Conservation (phyloP, 2,113 vertebrate species). For the Phylloscopus trochiloides region DNA sequence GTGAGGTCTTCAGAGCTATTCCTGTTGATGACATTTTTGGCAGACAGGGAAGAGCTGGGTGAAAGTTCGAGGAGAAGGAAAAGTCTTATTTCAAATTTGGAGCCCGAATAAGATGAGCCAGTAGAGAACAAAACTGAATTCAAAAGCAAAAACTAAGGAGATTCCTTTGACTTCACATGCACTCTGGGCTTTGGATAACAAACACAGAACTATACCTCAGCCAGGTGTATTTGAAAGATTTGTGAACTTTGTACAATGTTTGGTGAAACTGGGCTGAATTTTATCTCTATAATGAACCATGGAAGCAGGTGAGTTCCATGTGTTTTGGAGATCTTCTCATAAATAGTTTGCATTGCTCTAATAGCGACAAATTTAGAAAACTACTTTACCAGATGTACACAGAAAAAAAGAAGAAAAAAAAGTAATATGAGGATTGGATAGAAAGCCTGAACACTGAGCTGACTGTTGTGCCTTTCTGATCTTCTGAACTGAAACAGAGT, state of each 20-base stretch:
- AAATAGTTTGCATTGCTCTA: constrained; percentile 48
- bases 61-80: constrained; percentile 15
- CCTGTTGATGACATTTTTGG: constrained; percentile 21
- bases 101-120: not conserved
- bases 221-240: constrained; percentile 3
- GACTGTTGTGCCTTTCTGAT: not conserved
- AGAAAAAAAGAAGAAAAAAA: not conserved
- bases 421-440: constrained; percentile 36
- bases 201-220: not conserved
- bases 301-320: constrained; percentile 42
- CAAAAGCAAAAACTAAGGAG: not conserved
- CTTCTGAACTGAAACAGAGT: not conserved
- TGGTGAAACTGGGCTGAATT: constrained; percentile 15
- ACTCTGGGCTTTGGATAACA: not conserved
- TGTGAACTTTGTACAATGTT: not conserved
- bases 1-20: constrained; percentile 1
- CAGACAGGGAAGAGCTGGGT: not conserved
- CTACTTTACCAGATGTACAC: constrained; percentile 20
- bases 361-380: constrained; percentile 45
- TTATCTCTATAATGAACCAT: constrained; percentile 21
- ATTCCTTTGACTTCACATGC: not conserved
- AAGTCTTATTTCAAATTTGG: constrained; percentile 6
- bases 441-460: not conserved
- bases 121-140: not conserved
- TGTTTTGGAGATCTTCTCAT: constrained; percentile 36